phyloP scores from a whole-genome alignment of 2,888 invertebrate genomes.

The Epinotia bilunana region DNA sequence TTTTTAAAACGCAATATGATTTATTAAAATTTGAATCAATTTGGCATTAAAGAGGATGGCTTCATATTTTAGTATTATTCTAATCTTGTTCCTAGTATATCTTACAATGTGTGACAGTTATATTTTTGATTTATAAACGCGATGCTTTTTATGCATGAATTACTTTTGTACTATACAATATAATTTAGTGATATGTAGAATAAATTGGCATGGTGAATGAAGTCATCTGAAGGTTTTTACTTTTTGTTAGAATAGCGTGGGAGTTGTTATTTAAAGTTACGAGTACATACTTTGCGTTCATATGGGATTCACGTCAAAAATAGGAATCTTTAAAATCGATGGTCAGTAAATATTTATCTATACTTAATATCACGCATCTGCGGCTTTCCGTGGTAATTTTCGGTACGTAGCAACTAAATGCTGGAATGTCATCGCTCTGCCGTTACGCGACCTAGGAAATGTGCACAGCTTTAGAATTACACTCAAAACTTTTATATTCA shows the following conservation, averaged over 20 bases:
- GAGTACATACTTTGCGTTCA: too few relatives aligned
- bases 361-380: too few relatives aligned
- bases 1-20: constrained; percentile 61
- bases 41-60: constrained; percentile 65
- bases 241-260: neutral
- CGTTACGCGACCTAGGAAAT: too few relatives aligned
- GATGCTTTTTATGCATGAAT: constrained; percentile 36
- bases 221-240: constrained; percentile 26
- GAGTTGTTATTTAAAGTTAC: neutral
- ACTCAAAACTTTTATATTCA: too few relatives aligned
- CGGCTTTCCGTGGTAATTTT: too few relatives aligned
- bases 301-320: too few relatives aligned
- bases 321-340: too few relatives aligned
- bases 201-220: constrained; percentile 34
- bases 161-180: constrained; percentile 24
- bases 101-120: constrained; percentile 57
- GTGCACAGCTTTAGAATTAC: too few relatives aligned
- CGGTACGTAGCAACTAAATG: too few relatives aligned
- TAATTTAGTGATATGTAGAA: constrained; percentile 17
- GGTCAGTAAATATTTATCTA: too few relatives aligned
- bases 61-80: constrained; percentile 66
- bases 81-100: constrained; percentile 67
- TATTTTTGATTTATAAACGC: constrained; percentile 63
- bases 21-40: constrained; percentile 67
- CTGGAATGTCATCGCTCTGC: too few relatives aligned